phyloP scores from a whole-genome alignment of 1,140 invertebrate genomes.

The Solenopsis fugax region DNA sequence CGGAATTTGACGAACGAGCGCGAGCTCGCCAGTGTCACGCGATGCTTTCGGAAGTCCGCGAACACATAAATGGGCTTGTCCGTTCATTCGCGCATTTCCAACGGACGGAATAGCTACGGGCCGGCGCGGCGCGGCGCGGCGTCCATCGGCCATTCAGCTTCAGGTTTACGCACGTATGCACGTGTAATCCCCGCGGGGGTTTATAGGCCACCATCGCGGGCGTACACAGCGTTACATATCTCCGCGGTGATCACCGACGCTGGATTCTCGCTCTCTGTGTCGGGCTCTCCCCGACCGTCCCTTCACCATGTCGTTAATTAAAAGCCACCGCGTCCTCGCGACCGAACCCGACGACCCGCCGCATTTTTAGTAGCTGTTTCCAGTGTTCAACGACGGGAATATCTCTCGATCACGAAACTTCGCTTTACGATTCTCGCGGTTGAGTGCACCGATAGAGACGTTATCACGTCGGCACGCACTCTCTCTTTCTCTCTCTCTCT shows the following conservation, averaged over 20 bases:
- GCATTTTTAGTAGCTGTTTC: slow-evolving; percentile 67
- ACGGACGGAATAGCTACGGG: slow-evolving; percentile 63
- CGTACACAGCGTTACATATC: slow-evolving; percentile 72
- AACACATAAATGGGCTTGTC: slow-evolving; percentile 58
- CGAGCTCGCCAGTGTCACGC: slow-evolving; percentile 34
- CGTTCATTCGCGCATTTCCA: slow-evolving; percentile 67
- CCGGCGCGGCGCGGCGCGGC: too few species aligned
- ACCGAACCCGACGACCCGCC: slow-evolving; percentile 55
- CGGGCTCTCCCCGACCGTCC: slow-evolving; percentile 51
- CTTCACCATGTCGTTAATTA: slow-evolving; percentile 79
- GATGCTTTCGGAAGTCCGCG: slow-evolving; percentile 51
- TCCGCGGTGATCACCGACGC: slow-evolving; percentile 69
- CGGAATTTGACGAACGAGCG: slow-evolving; percentile 49
- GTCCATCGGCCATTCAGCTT: slow-evolving; percentile 68
- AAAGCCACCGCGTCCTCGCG: slow-evolving; percentile 76
- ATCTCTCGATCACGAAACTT: slow-evolving; percentile 56
- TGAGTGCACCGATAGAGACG: slow-evolving; percentile 54
- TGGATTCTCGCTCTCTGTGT: slow-evolving; percentile 66
- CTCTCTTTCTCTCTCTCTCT: background rate
- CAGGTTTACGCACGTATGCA: slow-evolving; percentile 78
- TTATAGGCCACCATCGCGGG: slow-evolving; percentile 80
- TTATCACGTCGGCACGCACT: slow-evolving; percentile 34
- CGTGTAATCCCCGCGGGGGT: slow-evolving; percentile 82
- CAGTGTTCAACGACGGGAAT: slow-evolving; percentile 49
- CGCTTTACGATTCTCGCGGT: slow-evolving; percentile 46